Conservation (phyloP, 92 coral and sea anemone species). For the Phymanthus crucifer region DNA sequence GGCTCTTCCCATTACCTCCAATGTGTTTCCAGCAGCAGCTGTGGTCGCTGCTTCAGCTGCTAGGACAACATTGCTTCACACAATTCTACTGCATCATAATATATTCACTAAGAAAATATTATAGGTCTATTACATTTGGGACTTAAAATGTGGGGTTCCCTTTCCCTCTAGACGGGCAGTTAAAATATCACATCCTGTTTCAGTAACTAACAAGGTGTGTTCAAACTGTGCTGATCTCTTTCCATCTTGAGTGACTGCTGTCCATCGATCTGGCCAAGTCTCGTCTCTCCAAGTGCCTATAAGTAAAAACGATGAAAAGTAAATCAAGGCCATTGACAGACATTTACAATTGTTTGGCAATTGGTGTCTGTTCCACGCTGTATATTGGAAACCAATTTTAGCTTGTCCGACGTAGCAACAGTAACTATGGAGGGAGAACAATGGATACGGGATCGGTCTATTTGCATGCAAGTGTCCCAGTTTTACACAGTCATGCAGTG, state of each 20-base stretch:
- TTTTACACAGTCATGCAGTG: too few relatives aligned
- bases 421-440: too few relatives aligned
- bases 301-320: background rate
- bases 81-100: background rate
- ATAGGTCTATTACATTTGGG: slow-evolving; percentile 48
- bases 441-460: too few relatives aligned
- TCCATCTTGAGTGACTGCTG: slow-evolving; percentile 98
- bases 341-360: too few relatives aligned
- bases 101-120: background rate
- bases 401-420: too few relatives aligned
- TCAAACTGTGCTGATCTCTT: slow-evolving; percentile 97
- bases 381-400: too few relatives aligned
- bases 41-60: too few relatives aligned
- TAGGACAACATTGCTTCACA: background rate
- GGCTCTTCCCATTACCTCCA: too few relatives aligned
- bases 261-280: slow-evolving; percentile 98
- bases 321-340: too few relatives aligned
- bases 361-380: too few relatives aligned
- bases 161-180: slow-evolving; percentile 79
- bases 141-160: slow-evolving; percentile 80
- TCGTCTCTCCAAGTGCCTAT: slow-evolving; percentile 98
- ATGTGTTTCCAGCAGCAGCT: too few relatives aligned
- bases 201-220: slow-evolving; percentile 93
- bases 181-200: slow-evolving; percentile 90
- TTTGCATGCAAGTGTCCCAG: too few relatives aligned